Evolutionary conservation across 2,113 vertebrate species (phyloP).

Genomic region (Heterocephalus glaber): DNA sequence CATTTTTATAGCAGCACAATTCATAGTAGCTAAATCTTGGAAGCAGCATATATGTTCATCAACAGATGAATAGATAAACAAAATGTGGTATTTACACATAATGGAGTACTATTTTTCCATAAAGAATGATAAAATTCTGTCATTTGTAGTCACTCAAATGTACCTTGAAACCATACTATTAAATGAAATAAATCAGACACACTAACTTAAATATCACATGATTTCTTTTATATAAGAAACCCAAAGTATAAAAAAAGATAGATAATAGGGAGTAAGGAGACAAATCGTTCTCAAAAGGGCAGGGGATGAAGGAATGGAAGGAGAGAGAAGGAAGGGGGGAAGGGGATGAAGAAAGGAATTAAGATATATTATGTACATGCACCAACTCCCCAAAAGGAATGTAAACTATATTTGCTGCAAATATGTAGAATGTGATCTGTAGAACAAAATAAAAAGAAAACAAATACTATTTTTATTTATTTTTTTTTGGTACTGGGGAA

Average conservation of each 20-base stretch:
- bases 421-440: not conserved
- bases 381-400: not conserved
- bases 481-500: no score
- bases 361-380: not conserved
- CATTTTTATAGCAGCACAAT: not conserved
- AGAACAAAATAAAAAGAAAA: not conserved
- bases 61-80: not conserved
- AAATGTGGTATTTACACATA: not conserved
- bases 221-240: not conserved
- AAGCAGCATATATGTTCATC: not conserved
- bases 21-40: not conserved
- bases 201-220: not conserved
- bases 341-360: not conserved
- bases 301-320: not conserved
- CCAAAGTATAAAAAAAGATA: not conserved
- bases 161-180: not conserved
- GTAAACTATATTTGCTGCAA: not conserved
- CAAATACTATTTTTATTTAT: not conserved
- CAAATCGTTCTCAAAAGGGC: not conserved
- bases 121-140: not conserved
- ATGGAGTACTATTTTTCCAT: not conserved
- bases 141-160: not conserved
- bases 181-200: not conserved
- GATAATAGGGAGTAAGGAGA: not conserved
- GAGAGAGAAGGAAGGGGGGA: not conserved